Conservation (phyloP, 2,888 invertebrate genomes). For the Chrysotoxum bicinctum region DNA sequence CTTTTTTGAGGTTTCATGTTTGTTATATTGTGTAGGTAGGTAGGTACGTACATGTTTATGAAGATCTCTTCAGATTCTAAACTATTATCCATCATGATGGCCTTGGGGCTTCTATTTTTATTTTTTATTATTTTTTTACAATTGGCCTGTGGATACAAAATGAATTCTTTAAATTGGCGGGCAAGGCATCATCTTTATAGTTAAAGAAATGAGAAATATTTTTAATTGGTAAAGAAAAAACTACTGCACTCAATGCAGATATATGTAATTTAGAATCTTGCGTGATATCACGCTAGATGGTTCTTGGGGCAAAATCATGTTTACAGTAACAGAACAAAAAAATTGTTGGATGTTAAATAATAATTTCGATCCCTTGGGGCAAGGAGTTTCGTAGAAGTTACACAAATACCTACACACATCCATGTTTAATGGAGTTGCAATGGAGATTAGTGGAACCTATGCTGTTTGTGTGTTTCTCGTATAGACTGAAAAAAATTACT, state of each 20-base stretch:
- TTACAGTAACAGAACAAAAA: slow-evolving; percentile 20
- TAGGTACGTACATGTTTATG: not conserved
- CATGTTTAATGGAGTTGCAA: too few species aligned
- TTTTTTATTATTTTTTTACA: not conserved
- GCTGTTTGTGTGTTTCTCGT: too few species aligned
- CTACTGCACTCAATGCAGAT: slow-evolving; percentile 9
- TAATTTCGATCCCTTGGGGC: slow-evolving; percentile 46
- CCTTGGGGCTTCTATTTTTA: not conserved
- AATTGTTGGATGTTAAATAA: slow-evolving; percentile 53
- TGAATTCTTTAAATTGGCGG: slow-evolving; percentile 52
- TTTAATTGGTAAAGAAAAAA: slow-evolving; percentile 53
- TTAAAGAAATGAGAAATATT: slow-evolving; percentile 21
- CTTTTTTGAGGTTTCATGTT: not conserved
- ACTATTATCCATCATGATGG: not conserved
- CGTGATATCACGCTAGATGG: slow-evolving; percentile 60
- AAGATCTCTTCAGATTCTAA: not conserved
- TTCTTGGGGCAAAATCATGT: slow-evolving; percentile 15
- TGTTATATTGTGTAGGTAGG: not conserved
- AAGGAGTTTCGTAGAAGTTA: slow-evolving; percentile 36
- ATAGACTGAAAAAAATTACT: too few species aligned
- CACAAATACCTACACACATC: too few species aligned
- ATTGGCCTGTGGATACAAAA: slow-evolving; percentile 33
- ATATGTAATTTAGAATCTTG: slow-evolving; percentile 45
- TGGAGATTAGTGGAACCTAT: too few species aligned
- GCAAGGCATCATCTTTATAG: not conserved